Evolutionary conservation across 2,888 invertebrate genomes (phyloP).

Genomic region (Dolichopus griseipennis): DNA sequence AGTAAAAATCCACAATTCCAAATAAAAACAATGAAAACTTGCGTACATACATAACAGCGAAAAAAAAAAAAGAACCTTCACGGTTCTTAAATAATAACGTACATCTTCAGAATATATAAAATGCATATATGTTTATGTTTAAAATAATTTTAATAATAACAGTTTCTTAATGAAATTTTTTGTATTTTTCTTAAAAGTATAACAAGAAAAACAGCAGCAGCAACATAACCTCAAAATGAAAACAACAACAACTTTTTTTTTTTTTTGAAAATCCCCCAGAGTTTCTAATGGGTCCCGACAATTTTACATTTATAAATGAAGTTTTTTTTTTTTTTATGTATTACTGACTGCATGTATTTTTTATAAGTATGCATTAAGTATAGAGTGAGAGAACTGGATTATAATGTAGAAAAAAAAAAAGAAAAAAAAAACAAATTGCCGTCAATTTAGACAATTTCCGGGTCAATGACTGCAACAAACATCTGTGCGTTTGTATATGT

Average conservation of each 20-base stretch:
- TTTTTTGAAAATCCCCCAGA: background rate
- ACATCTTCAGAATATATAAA: too few relatives aligned
- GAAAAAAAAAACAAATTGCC: background rate
- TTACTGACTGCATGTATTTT: too few relatives aligned
- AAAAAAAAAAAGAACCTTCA: background rate
- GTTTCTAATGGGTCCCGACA: constrained; percentile 13
- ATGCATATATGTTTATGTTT: too few relatives aligned
- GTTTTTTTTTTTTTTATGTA: too few relatives aligned
- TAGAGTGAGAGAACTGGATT: constrained; percentile 20
- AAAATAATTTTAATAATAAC: too few relatives aligned
- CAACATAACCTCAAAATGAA: background rate
- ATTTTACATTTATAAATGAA: constrained; percentile 8
- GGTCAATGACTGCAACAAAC: constrained; percentile 40
- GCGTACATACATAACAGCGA: background rate
- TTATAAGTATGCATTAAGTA: background rate
- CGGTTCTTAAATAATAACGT: background rate
- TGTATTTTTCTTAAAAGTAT: too few relatives aligned
- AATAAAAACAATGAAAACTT: too few relatives aligned
- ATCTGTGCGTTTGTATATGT: constrained; percentile 25
- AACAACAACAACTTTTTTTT: background rate
- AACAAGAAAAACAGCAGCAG: background rate
- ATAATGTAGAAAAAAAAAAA: constrained; percentile 7
- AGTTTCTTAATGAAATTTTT: too few relatives aligned
- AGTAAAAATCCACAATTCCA: too few relatives aligned
- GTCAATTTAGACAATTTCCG: constrained; percentile 39